phyloP scores from a whole-genome alignment of 2,888 invertebrate genomes.

The Zonitis immaculata region DNA sequence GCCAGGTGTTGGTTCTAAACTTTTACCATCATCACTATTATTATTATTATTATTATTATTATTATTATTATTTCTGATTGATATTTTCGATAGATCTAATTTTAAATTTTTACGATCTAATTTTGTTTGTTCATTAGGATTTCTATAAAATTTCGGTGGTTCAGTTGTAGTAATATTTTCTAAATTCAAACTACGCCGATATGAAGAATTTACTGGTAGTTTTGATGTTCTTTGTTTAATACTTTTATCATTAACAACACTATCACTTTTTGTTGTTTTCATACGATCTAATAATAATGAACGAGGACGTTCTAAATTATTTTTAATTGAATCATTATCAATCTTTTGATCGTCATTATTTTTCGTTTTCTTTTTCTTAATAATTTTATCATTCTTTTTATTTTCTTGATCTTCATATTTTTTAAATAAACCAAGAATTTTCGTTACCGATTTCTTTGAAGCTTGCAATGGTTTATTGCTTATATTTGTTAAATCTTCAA shows the following conservation, averaged over 20 bases:
- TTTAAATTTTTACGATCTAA: neutral
- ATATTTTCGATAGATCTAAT: conserved; percentile 13
- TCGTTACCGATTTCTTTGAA: conserved; percentile 65
- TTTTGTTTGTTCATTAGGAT: conserved; percentile 13
- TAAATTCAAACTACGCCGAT: conserved; percentile 44
- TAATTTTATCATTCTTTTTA: conserved; percentile 31
- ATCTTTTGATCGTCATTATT: conserved; percentile 18
- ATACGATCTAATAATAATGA: conserved; percentile 54
- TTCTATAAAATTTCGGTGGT: conserved; percentile 28
- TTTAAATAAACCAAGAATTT: conserved; percentile 72
- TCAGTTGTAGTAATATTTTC: conserved; percentile 37
- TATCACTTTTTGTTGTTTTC: conserved; percentile 51
- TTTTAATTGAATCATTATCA: conserved; percentile 30
- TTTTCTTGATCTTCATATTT: conserved; percentile 61
- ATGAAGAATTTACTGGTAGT: conserved; percentile 43
- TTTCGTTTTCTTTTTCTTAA: conserved; percentile 31
- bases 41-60: neutral
- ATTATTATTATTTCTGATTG: too few species aligned
- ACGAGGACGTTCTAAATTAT: conserved; percentile 54
- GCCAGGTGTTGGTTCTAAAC: conserved; percentile 1
- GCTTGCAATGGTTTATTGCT: conserved; percentile 50
- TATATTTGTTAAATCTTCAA: conserved; percentile 59
- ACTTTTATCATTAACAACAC: conserved; percentile 24
- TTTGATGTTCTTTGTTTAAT: conserved; percentile 37
- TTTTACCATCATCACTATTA: conserved; percentile 23